These are phyloP conservation scores for Stenodera caucasica DNA, from an alignment of 2,888 invertebrate species.

Conservation along the genomic window DNA sequence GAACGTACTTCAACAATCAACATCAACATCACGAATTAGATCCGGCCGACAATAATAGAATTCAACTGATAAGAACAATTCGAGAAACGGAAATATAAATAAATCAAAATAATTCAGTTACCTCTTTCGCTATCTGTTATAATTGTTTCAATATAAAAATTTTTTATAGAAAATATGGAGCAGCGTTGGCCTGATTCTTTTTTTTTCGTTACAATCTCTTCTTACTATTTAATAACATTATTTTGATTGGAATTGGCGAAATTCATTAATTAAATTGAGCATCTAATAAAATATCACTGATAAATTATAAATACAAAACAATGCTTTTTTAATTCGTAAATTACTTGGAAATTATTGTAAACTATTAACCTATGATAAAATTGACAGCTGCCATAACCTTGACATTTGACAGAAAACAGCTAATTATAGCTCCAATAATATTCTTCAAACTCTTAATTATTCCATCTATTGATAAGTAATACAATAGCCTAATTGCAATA, in stretches of 20 bases:
- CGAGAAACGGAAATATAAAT: neutral
- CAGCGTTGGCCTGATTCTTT: neutral
- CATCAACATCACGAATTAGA: neutral
- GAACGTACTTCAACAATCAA: neutral
- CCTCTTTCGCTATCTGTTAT: neutral
- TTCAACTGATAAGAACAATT: neutral
- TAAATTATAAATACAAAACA: neutral
- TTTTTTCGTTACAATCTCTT: neutral
- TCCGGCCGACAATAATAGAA: neutral
- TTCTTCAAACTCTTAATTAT: too few species aligned
- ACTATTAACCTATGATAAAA: neutral
- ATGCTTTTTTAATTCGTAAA: neutral
- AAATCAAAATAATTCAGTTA: neutral
- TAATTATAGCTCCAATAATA: too few species aligned
- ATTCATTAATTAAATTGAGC: slow-evolving; percentile 2
- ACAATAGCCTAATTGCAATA: too few species aligned
- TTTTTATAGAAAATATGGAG: too few species aligned
- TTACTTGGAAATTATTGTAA: neutral
- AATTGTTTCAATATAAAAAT: too few species aligned
- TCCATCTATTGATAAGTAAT: too few species aligned
- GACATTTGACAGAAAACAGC: too few species aligned
- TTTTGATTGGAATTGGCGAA: neutral
- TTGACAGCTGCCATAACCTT: too few species aligned
- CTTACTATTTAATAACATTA: neutral
- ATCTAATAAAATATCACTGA: neutral